Percentiles rank a stretch among this genome's conserved stretches.
Conservation (phyloP, 2,888 invertebrate genomes). For the Mechanitis mazaeus region DNA sequence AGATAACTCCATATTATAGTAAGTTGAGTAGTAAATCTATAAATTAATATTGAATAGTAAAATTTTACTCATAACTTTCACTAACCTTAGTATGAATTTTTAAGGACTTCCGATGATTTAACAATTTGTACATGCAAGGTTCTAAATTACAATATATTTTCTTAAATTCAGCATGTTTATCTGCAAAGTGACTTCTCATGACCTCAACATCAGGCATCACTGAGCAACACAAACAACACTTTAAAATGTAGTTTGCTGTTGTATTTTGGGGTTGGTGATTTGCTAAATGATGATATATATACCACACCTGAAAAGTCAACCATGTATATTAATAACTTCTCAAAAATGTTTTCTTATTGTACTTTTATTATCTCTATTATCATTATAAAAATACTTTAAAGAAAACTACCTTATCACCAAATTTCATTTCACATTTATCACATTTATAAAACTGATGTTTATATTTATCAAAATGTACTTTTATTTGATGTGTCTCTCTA, state of each 20-base stretch:
- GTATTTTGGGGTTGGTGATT: slow-evolving; percentile 41
- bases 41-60: too few relatives aligned
- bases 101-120: slow-evolving; percentile 64
- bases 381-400: too few relatives aligned
- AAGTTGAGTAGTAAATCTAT: too few relatives aligned
- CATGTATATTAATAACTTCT: background rate
- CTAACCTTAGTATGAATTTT: slow-evolving; percentile 65
- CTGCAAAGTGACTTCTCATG: slow-evolving; percentile 57
- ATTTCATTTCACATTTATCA: slow-evolving; percentile 52
- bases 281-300: slow-evolving; percentile 54
- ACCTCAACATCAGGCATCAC: slow-evolving; percentile 49
- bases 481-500: slow-evolving; percentile 62
- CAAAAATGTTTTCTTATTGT: background rate
- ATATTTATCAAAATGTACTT: slow-evolving; percentile 51
- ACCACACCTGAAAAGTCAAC: slow-evolving; percentile 53
- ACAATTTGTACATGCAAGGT: slow-evolving; percentile 57
- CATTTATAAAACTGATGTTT: slow-evolving; percentile 63
- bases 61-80: too few relatives aligned
- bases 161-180: slow-evolving; percentile 54
- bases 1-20: background rate
- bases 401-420: slow-evolving; percentile 64
- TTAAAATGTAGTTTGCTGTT: slow-evolving; percentile 45
- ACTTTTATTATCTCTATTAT: too few relatives aligned
- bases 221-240: slow-evolving; percentile 60
- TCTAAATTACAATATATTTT: slow-evolving; percentile 62